phyloP scores from a whole-genome alignment of 2,113 vertebrate genomes.

The Melanerpes formicivorus region DNA sequence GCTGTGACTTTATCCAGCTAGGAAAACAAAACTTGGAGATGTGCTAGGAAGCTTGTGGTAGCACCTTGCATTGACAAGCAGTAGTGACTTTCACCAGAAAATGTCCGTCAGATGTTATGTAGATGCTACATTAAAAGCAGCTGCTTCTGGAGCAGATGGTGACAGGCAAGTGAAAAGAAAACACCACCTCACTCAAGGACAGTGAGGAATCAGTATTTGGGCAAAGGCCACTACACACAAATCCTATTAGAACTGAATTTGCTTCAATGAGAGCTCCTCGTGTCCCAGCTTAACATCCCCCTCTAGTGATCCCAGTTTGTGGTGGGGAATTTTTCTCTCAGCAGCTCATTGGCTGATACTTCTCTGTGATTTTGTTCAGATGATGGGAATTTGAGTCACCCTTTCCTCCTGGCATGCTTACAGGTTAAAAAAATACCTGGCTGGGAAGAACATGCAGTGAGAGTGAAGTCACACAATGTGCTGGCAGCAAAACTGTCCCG shows the following conservation, averaged over 20 bases:
- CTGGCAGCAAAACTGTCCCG: constrained; percentile 25
- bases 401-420: constrained; percentile 29
- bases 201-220: not conserved
- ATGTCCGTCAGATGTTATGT: not conserved
- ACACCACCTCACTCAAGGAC: not conserved
- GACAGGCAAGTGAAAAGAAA: not conserved
- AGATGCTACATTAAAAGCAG: not conserved
- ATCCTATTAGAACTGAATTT: not conserved
- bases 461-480: constrained; percentile 32
- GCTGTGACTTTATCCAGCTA: not conserved
- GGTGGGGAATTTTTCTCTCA: not conserved
- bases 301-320: constrained; percentile 3
- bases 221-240: not conserved
- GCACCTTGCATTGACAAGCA: not conserved
- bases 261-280: not conserved
- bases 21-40: not conserved
- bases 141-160: not conserved
- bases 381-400: constrained; percentile 15
- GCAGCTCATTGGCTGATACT: not conserved
- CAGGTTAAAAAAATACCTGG: constrained; percentile 34
- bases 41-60: not conserved
- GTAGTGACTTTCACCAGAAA: not conserved
- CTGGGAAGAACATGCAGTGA: constrained; percentile 16
- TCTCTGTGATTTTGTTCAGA: not conserved
- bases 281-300: not conserved